These are phyloP conservation scores for Hydrozoanthus tunicans DNA, from an alignment of 64 coral and sea anemone species.

Conservation along the genomic window DNA sequence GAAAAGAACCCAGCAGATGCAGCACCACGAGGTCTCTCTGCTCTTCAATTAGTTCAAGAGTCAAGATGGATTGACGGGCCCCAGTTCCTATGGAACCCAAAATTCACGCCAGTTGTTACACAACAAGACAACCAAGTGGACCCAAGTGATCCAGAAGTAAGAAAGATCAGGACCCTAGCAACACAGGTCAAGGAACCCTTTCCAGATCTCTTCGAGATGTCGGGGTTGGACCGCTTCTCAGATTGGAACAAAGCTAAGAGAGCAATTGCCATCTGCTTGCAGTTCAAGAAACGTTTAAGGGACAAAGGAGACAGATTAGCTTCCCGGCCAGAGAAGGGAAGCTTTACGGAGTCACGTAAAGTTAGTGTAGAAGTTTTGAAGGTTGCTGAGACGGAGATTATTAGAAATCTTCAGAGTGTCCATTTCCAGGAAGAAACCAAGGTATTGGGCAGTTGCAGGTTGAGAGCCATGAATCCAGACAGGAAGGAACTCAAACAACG, in stretches of 20 bases:
- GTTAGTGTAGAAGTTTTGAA: slow-evolving; percentile 2
- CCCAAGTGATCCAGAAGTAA: slow-evolving; percentile 15
- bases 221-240: neutral
- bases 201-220: neutral
- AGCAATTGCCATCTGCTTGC: neutral
- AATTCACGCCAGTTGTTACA: neutral
- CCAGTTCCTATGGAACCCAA: slow-evolving; percentile 29
- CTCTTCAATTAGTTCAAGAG: slow-evolving; percentile 27
- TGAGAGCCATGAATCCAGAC: slow-evolving; percentile 9
- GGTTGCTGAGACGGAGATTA: slow-evolving; percentile 18
- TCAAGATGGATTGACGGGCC: slow-evolving; percentile 40
- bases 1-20: slow-evolving; percentile 37
- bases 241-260: neutral
- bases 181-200: neutral
- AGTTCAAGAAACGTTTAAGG: neutral
- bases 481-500: slow-evolving; percentile 30
- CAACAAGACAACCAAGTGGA: slow-evolving; percentile 14
- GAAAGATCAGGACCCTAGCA: neutral
- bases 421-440: slow-evolving; percentile 31
- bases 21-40: slow-evolving; percentile 4
- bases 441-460: slow-evolving; percentile 14
- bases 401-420: slow-evolving; percentile 13
- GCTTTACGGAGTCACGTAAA: neutral
- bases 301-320: no score
- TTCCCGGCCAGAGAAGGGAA: no score